phyloP scores from a whole-genome alignment of 1,140 invertebrate species.

The Acyrthosiphon pisum region DNA sequence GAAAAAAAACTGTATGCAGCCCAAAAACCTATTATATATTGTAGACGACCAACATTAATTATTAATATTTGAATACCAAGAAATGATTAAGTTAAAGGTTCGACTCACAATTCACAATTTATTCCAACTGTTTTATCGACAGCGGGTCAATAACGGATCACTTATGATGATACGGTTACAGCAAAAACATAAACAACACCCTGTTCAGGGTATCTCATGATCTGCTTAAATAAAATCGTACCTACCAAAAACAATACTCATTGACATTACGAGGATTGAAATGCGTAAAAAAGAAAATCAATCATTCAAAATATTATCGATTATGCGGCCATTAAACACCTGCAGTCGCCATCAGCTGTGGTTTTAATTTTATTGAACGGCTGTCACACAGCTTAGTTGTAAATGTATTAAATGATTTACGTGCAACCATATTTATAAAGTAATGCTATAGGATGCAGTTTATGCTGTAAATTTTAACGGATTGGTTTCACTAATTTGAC shows the following conservation, averaged over 20 bases:
- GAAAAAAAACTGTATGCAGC: too few relatives aligned
- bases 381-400: not conserved
- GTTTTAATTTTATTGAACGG: not conserved
- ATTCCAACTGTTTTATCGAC: too few relatives aligned
- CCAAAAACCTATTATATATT: too few relatives aligned
- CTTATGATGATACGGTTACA: too few relatives aligned
- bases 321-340: not conserved
- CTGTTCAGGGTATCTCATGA: not conserved
- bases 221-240: too few relatives aligned
- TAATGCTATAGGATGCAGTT: not conserved
- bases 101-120: too few relatives aligned
- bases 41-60: too few relatives aligned
- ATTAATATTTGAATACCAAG: too few relatives aligned
- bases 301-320: not conserved
- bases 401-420: not conserved
- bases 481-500: constrained; percentile 16
- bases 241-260: not conserved
- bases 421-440: not conserved
- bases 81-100: too few relatives aligned
- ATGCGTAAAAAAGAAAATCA: not conserved
- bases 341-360: not conserved
- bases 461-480: not conserved
- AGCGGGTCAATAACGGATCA: too few relatives aligned
- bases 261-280: not conserved
- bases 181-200: not conserved